A percentile compares a stretch with the other conserved stretches of the same genome.
phyloP scores from a whole-genome alignment of 1,140 invertebrate species.

The Drosophila lowei region DNA sequence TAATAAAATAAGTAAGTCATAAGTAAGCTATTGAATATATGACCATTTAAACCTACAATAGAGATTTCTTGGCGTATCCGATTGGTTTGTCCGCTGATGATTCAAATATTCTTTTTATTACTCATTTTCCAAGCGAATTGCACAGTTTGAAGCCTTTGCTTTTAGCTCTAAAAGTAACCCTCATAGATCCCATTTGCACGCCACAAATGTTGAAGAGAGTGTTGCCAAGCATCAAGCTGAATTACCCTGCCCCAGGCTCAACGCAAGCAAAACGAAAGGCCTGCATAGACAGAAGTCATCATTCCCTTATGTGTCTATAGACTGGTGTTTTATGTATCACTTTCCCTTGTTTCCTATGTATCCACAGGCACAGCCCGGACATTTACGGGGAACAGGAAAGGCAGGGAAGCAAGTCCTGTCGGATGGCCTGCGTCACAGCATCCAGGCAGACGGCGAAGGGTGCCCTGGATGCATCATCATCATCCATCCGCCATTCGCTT shows the following conservation, averaged over 20 bases:
- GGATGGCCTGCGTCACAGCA: constrained; percentile 38
- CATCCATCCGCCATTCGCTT: constrained; percentile 7
- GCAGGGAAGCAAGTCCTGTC: constrained; percentile 14
- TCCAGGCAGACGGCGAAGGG: constrained; percentile 16
- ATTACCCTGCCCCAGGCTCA: not conserved
- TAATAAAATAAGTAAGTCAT: too few relatives aligned
- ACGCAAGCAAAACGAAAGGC: constrained; percentile 40
- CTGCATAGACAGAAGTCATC: constrained; percentile 28
- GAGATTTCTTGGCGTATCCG: too few relatives aligned
- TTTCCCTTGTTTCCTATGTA: constrained; percentile 40
- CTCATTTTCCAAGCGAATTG: too few relatives aligned
- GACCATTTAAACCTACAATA: too few relatives aligned
- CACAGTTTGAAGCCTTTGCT: too few relatives aligned
- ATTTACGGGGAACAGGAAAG: not conserved
- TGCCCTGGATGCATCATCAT: constrained; percentile 41
- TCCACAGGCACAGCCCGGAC: not conserved
- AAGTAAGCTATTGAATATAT: too few relatives aligned
- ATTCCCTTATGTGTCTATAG: constrained; percentile 5
- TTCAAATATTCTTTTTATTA: too few relatives aligned
- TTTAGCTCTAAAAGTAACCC: not conserved
- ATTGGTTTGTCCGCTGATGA: too few relatives aligned
- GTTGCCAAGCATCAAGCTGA: constrained; percentile 11
- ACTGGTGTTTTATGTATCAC: constrained; percentile 53
- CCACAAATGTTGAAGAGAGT: not conserved
- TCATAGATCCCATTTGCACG: not conserved